These are phyloP conservation scores for Agriopis aurantiaria DNA, from an alignment of 2,888 invertebrate species.

Conservation along the genomic window DNA sequence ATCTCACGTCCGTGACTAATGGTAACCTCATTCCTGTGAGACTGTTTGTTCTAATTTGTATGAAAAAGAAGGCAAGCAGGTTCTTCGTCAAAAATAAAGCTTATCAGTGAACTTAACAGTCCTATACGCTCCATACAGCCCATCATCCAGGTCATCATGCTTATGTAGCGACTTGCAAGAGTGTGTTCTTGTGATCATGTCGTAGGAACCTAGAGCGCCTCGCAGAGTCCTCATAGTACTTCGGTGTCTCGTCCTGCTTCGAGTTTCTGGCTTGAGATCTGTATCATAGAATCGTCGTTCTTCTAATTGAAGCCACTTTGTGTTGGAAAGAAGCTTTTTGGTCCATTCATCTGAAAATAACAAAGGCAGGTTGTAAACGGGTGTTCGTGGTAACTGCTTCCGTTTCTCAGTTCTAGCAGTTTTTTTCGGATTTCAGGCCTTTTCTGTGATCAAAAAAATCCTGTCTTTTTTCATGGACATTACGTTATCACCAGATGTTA, in stretches of 20 bases:
- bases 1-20: not conserved
- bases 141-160: conserved; percentile 73
- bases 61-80: not conserved
- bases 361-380: not conserved
- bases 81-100: conserved; percentile 43
- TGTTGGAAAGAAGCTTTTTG: conserved; percentile 88
- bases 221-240: conserved; percentile 60
- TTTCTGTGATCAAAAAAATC: too few relatives aligned
- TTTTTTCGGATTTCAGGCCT: not conserved
- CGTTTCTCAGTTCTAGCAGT: too few relatives aligned
- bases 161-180: conserved; percentile 72
- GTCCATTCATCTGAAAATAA: conserved; percentile 88
- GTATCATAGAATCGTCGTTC: conserved; percentile 82
- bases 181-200: conserved; percentile 75
- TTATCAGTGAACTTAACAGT: conserved; percentile 70
- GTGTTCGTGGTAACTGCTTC: not conserved
- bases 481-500: too few relatives aligned
- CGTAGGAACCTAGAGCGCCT: conserved; percentile 63
- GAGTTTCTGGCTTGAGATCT: conserved; percentile 70
- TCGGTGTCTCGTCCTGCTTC: conserved; percentile 60
- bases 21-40: not conserved
- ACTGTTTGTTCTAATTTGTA: not conserved
- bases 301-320: conserved; percentile 90
- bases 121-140: conserved; percentile 74
- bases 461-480: too few relatives aligned